phyloP scores from a whole-genome alignment of 2,113 vertebrate genomes.

The Channa maculata region DNA sequence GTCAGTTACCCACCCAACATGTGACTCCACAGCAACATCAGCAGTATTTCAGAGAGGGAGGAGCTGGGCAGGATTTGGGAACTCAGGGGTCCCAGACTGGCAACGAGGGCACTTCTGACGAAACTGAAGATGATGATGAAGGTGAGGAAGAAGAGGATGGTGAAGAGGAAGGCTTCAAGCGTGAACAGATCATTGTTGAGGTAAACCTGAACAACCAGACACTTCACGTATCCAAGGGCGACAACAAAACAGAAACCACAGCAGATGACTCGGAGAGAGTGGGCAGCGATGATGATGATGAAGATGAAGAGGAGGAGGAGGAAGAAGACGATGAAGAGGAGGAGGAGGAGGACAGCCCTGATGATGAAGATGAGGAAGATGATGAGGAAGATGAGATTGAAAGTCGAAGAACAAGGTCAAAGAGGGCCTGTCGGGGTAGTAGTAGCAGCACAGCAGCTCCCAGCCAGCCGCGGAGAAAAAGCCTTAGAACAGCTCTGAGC shows the following conservation, averaged over 20 bases:
- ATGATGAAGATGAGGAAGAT: conserved; percentile 76
- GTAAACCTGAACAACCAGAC: conserved; percentile 99
- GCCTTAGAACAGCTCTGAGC: conserved; percentile 78
- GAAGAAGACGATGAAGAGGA: conserved; percentile 68
- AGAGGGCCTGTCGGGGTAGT: conserved; percentile 64
- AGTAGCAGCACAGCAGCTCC: conserved; percentile 34
- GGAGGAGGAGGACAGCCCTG: conserved; percentile 68
- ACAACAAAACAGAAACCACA: conserved; percentile 89
- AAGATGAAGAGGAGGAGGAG: conserved; percentile 81
- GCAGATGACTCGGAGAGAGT: conserved; percentile 90
- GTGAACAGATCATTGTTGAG: conserved; percentile 99
- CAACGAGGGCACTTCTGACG: conserved; percentile 85
- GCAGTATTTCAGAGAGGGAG: conserved; percentile 91
- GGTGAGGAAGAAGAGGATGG: conserved; percentile 88
- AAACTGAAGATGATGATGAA: conserved; percentile 83
- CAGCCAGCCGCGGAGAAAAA: conserved; percentile 81
- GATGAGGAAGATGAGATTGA: conserved; percentile 88
- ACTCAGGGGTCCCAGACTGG: conserved; percentile 75
- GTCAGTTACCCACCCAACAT: conserved; percentile 54
- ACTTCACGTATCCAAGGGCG: conserved; percentile 97
- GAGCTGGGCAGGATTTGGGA: conserved; percentile 64
- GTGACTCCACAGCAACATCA: conserved; percentile 85
- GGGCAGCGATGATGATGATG: conserved; percentile 89
- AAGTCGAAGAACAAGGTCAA: conserved; percentile 86
- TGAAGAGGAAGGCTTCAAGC: conserved; percentile 93